phyloP scores from a whole-genome alignment of 2,113 vertebrate genomes.

The Planiliza haematocheilus region DNA sequence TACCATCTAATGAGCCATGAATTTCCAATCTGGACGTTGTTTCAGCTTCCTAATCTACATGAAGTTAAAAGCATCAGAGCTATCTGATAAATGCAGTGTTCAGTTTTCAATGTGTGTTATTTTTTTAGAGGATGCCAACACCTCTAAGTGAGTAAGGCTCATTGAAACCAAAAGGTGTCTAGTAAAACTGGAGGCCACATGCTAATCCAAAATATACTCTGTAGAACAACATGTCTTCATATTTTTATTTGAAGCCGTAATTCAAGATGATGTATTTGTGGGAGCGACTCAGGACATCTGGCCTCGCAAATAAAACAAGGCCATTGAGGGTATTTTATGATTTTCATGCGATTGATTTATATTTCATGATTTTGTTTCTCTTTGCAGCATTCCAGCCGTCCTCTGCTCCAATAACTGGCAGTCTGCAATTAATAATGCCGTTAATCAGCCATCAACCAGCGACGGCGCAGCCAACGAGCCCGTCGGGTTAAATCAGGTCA shows the following conservation, averaged over 20 bases:
- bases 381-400: conserved; percentile 67
- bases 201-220: background rate
- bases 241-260: background rate
- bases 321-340: conserved; percentile 9
- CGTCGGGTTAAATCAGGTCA: conserved; percentile 24
- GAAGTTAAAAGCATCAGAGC: background rate
- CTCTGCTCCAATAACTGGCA: conserved; percentile 79
- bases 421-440: conserved; percentile 36
- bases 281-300: background rate
- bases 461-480: conserved; percentile 30
- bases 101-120: too few relatives aligned
- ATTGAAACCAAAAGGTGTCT: background rate
- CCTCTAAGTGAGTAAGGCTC: background rate
- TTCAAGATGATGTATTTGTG: background rate
- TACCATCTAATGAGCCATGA: background rate
- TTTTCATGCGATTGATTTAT: background rate
- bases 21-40: background rate
- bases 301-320: background rate
- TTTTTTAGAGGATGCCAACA: too few relatives aligned
- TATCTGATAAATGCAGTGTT: background rate
- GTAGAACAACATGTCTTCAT: background rate
- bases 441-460: conserved; percentile 32
- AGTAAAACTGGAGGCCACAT: background rate
- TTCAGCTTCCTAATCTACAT: background rate
- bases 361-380: conserved; percentile 28